Percentiles rank a stretch among this genome's conserved stretches.
phyloP scores from a whole-genome alignment of 2,113 vertebrate genomes.

The Mesocricetus auratus region DNA sequence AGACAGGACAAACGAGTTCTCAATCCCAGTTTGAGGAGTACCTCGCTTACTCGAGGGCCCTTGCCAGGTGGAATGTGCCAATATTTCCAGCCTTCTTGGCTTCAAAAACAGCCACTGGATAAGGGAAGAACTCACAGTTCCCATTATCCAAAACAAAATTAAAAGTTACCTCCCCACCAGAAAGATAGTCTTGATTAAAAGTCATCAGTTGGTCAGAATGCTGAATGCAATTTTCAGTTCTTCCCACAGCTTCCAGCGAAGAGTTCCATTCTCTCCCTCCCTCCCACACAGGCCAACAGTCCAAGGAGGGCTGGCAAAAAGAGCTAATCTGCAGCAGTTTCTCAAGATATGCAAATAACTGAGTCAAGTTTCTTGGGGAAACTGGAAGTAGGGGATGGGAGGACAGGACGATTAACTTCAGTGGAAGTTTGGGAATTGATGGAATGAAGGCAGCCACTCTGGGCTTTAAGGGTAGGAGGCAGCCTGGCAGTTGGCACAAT shows the following conservation, averaged over 20 bases:
- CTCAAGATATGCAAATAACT: conserved; percentile 68
- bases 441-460: conserved; percentile 58
- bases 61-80: conserved; percentile 73
- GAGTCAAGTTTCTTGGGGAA: conserved; percentile 70
- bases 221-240: conserved; percentile 73
- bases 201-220: conserved; percentile 78
- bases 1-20: conserved; percentile 47
- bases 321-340: conserved; percentile 78
- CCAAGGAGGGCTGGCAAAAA: conserved; percentile 75
- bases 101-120: conserved; percentile 80
- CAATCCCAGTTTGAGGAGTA: conserved; percentile 43
- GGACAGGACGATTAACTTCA: conserved; percentile 51
- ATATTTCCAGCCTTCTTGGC: conserved; percentile 64
- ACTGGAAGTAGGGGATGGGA: neutral
- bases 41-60: conserved; percentile 53
- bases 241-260: conserved; percentile 67
- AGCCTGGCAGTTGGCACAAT: conserved; percentile 89
- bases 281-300: conserved; percentile 34
- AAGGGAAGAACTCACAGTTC: conserved; percentile 56
- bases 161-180: conserved; percentile 67
- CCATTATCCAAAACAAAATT: conserved; percentile 61
- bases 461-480: conserved; percentile 74
- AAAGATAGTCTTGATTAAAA: conserved; percentile 72
- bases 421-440: conserved; percentile 52
- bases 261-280: conserved; percentile 60